phyloP scores from a whole-genome alignment of 2,797 vertebrate genomes.

The Nannoperca australis region DNA sequence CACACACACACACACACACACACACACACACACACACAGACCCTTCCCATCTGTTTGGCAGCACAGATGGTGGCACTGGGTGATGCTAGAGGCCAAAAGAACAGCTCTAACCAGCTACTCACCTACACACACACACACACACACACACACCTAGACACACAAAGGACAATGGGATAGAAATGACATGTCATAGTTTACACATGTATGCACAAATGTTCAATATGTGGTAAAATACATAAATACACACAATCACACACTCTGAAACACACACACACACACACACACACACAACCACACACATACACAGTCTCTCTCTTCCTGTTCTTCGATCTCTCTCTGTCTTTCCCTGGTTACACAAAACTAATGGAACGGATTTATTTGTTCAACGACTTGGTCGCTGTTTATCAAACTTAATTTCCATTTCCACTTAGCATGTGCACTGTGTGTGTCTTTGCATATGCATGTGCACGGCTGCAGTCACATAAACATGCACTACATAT shows the following conservation, averaged over 20 bases:
- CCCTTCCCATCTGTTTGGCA: slow-evolving; percentile 51
- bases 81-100: slow-evolving; percentile 69
- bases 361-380: slow-evolving; percentile 47
- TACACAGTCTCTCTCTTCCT: neutral
- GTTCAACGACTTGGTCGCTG: slow-evolving; percentile 35
- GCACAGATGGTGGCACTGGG: slow-evolving; percentile 73
- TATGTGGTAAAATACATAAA: slow-evolving; percentile 1
- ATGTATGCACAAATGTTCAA: slow-evolving; percentile 26
- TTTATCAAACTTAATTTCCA: slow-evolving; percentile 54
- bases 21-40: slow-evolving; percentile 21
- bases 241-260: neutral
- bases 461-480: neutral
- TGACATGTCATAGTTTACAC: slow-evolving; percentile 12
- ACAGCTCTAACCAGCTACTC: slow-evolving; percentile 47
- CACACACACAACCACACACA: neutral
- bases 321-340: neutral
- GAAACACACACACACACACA: neutral
- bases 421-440: slow-evolving; percentile 8
- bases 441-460: neutral
- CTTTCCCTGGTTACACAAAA: slow-evolving; percentile 11
- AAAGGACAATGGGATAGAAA: neutral
- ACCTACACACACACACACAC: slow-evolving; percentile 37
- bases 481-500: slow-evolving; percentile 21
- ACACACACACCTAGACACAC: slow-evolving; percentile 23
- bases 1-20: slow-evolving; percentile 4